Conservation (phyloP, 2,113 vertebrate species). For the Paramormyrops kingsleyae region DNA sequence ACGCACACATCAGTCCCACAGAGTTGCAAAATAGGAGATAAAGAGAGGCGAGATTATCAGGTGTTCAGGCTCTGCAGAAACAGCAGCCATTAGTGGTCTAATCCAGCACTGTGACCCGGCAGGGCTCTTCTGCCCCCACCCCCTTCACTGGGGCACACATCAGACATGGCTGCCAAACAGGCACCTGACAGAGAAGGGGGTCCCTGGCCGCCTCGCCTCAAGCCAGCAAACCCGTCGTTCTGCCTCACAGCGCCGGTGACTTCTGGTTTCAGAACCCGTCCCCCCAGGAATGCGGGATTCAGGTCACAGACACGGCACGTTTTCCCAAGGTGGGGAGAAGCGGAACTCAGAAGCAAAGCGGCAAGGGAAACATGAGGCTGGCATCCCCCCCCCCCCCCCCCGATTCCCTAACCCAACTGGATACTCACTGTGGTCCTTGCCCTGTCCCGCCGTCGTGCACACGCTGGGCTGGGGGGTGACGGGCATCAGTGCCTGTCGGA, state of each 20-base stretch:
- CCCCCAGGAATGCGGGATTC: background rate
- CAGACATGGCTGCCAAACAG: background rate
- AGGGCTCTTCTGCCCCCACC: background rate
- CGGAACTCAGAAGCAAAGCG: background rate
- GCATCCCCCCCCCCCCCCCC: background rate
- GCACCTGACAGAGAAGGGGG: background rate
- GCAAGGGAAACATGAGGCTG: background rate
- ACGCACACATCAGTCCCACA: background rate
- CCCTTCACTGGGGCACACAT: background rate
- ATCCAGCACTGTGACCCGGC: background rate
- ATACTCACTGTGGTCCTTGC: constrained; percentile 93
- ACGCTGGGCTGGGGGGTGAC: constrained; percentile 91
- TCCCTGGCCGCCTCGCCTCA: background rate
- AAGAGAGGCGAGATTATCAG: background rate
- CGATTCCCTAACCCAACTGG: background rate
- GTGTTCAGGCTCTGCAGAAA: background rate
- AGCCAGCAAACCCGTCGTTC: background rate
- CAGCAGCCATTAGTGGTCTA: background rate
- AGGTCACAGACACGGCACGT: background rate
- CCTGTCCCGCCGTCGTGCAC: constrained; percentile 76
- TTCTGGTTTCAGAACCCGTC: background rate
- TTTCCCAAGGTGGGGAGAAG: background rate
- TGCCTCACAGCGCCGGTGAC: background rate
- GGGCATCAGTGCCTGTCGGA: constrained; percentile 95
- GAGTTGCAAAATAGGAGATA: background rate